Evolutionary conservation across 2,113 vertebrate species (phyloP).

Genomic region (Tapirus terrestris): DNA sequence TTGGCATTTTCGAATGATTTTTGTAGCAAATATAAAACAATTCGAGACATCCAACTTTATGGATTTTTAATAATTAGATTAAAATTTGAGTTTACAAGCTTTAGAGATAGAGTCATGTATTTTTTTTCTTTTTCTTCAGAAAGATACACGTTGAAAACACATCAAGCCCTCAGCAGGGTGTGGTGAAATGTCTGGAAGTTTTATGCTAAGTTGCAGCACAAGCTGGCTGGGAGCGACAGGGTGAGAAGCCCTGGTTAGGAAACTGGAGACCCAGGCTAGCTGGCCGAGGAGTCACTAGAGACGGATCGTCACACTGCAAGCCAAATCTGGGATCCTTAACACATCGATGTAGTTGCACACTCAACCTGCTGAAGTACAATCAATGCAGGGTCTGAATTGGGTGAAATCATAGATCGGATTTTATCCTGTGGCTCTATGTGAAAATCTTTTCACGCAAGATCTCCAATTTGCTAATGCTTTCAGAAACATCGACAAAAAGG

Average conservation of each 20-base stretch:
- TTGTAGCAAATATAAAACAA: slow-evolving; percentile 24
- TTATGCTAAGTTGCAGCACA: neutral
- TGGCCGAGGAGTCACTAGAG: neutral
- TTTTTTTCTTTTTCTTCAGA: slow-evolving; percentile 10
- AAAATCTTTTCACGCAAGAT: neutral
- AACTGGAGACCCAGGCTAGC: neutral
- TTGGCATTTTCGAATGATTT: slow-evolving; percentile 31
- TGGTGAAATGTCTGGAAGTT: neutral
- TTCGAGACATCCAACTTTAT: neutral
- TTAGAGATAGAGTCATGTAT: neutral
- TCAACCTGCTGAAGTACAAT: neutral
- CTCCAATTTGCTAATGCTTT: neutral
- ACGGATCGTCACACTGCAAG: neutral
- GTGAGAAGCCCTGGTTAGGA: neutral
- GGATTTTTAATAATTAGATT: slow-evolving; percentile 55
- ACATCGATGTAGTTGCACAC: neutral
- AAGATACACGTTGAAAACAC: slow-evolving; percentile 13
- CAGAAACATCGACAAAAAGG: neutral
- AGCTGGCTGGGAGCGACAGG: slow-evolving; percentile 24
- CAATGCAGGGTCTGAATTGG: neutral
- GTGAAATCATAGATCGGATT: neutral
- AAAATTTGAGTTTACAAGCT: slow-evolving; percentile 18
- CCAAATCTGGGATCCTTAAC: slow-evolving; percentile 19
- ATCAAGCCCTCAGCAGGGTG: slow-evolving; percentile 11
- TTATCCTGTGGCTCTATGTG: neutral